phyloP scores from a whole-genome alignment of 2,888 invertebrate species.

The Ditula angustiorana region DNA sequence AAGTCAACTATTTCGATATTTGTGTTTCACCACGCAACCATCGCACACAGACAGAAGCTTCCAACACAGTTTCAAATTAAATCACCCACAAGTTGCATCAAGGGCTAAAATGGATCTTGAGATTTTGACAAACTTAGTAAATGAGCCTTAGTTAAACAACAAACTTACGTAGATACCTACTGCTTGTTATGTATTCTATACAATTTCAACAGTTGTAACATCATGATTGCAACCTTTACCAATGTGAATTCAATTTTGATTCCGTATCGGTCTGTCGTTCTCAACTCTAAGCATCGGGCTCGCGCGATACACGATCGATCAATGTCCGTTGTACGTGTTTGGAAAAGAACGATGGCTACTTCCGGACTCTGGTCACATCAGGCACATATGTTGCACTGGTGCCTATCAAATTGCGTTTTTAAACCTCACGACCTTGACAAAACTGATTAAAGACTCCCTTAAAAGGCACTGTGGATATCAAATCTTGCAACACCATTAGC shows the following conservation, averaged over 20 bases:
- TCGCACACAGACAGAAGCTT: no score
- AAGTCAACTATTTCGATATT: no score
- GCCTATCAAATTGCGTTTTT: conserved; percentile 11
- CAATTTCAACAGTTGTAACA: no score
- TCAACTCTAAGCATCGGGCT: neutral
- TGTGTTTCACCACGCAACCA: no score
- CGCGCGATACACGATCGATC: conserved; percentile 52
- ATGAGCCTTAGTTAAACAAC: no score
- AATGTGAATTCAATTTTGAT: neutral
- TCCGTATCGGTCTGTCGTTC: neutral
- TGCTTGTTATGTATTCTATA: no score
- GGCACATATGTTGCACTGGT: conserved; percentile 39
- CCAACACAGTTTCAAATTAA: no score
- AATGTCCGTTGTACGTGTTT: conserved; percentile 55
- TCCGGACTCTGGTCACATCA: conserved; percentile 61
- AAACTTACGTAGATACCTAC: no score
- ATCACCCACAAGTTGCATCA: no score
- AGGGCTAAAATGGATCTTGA: no score
- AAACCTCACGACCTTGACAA: conserved; percentile 18
- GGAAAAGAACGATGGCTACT: conserved; percentile 62
- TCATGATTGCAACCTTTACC: neutral
- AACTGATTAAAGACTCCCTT: neutral
- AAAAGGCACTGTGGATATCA: conserved; percentile 5
- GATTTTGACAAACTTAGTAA: no score
- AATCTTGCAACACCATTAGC: conserved; percentile 1